Conservation (phyloP, 2,888 invertebrate species). For the Zelleria hepariella region DNA sequence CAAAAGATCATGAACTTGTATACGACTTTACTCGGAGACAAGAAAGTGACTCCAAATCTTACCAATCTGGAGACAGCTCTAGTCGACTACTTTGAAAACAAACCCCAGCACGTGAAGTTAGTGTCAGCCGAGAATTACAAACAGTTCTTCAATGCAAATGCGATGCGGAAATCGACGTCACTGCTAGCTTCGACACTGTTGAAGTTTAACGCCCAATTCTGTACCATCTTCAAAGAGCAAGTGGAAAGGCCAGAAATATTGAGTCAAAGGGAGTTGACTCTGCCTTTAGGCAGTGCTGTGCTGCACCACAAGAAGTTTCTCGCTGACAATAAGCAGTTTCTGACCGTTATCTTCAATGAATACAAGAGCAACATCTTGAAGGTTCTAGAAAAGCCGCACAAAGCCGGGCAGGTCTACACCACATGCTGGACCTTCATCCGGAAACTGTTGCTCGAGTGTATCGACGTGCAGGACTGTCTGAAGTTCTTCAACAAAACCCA, state of each 20-base stretch:
- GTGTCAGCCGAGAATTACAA: slow-evolving; percentile 68
- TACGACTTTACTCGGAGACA: slow-evolving; percentile 46
- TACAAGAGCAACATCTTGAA: slow-evolving; percentile 76
- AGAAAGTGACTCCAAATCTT: slow-evolving; percentile 53
- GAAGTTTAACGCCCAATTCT: slow-evolving; percentile 60
- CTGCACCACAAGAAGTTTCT: slow-evolving; percentile 48
- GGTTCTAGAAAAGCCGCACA: slow-evolving; percentile 78
- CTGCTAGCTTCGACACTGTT: slow-evolving; percentile 73
- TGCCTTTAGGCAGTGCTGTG: slow-evolving; percentile 72
- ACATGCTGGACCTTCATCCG: slow-evolving; percentile 72
- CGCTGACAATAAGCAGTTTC: slow-evolving; percentile 50
- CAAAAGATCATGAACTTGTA: slow-evolving; percentile 54
- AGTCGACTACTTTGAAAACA: slow-evolving; percentile 69
- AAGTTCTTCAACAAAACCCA: slow-evolving; percentile 72
- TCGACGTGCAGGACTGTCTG: slow-evolving; percentile 69
- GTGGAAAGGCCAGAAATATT: slow-evolving; percentile 54
- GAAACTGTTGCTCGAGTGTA: slow-evolving; percentile 72
- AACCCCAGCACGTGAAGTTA: slow-evolving; percentile 70
- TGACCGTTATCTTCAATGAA: slow-evolving; percentile 68
- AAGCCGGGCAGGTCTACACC: slow-evolving; percentile 76
- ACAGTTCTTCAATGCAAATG: slow-evolving; percentile 61
- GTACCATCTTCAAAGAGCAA: slow-evolving; percentile 58
- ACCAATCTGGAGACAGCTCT: slow-evolving; percentile 70
- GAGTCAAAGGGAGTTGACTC: slow-evolving; percentile 73
- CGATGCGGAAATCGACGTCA: slow-evolving; percentile 70